phyloP scores from a whole-genome alignment of 2,113 vertebrate genomes.

The Nothobranchius kuhntae region DNA sequence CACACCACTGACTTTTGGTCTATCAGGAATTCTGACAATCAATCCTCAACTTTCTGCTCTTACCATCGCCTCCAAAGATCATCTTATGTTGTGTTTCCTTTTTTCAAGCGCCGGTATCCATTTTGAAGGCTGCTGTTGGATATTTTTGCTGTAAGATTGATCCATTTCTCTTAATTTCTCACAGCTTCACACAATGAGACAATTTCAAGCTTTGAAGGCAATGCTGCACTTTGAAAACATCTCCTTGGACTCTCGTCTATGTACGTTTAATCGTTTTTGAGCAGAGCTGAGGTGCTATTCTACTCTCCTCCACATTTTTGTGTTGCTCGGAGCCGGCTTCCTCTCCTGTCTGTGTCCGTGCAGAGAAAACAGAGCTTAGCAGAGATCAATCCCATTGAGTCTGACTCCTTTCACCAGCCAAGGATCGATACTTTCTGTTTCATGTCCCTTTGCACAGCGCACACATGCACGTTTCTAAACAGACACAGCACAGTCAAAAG shows the following conservation, averaged over 20 bases:
- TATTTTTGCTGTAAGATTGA: constrained; percentile 31
- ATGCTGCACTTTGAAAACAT: constrained; percentile 25
- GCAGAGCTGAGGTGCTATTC: not conserved
- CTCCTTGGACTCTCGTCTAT: not conserved
- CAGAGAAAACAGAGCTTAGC: constrained; percentile 76
- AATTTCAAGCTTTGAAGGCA: constrained; percentile 13
- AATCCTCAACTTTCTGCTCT: constrained; percentile 44
- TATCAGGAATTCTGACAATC: constrained; percentile 52
- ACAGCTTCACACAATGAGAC: constrained; percentile 7
- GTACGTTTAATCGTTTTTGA: constrained; percentile 1
- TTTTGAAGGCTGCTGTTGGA: not conserved
- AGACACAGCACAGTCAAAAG: constrained; percentile 43
- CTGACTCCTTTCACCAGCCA: constrained; percentile 69
- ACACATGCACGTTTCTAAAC: constrained; percentile 14
- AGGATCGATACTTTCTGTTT: constrained; percentile 73
- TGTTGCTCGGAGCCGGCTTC: constrained; percentile 38
- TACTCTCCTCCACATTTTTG: constrained; percentile 15
- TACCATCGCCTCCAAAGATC: constrained; percentile 26
- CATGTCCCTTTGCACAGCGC: constrained; percentile 61
- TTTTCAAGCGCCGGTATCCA: not conserved
- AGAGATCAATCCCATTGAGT: constrained; percentile 75
- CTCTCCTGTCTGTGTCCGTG: constrained; percentile 59
- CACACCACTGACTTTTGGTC: constrained; percentile 62
- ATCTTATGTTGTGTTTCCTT: constrained; percentile 19
- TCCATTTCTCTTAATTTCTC: constrained; percentile 27